phyloP scores from a whole-genome alignment of 1,140 invertebrate species.

The Muscidifurax raptorellus region DNA sequence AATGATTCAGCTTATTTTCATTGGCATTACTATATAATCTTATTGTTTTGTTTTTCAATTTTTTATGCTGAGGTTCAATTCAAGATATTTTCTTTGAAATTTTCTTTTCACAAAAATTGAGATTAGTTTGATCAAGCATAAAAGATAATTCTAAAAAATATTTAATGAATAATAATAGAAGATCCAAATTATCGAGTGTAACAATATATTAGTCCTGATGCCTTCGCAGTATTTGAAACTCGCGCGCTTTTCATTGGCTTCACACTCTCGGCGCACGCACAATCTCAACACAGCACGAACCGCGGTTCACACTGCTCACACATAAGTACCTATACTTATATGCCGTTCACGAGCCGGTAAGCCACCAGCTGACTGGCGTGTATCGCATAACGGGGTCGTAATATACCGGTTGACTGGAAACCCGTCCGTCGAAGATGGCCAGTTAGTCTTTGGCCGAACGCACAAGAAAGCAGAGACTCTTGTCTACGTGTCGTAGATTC shows the following conservation, averaged over 20 bases:
- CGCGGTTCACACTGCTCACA: too few species aligned
- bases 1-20: slow-evolving; percentile 13
- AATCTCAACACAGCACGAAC: too few species aligned
- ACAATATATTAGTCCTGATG: too few species aligned
- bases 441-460: slow-evolving; percentile 31
- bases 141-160: too few species aligned
- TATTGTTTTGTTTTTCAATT: neutral
- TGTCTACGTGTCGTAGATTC: neutral
- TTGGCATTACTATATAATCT: neutral
- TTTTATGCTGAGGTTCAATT: neutral
- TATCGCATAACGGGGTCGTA: neutral
- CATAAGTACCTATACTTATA: too few species aligned
- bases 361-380: slow-evolving; percentile 18
- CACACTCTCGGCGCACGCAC: too few species aligned
- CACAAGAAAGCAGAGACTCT: neutral
- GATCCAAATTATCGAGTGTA: too few species aligned
- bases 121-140: neutral
- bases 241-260: neutral
- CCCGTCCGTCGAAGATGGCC: neutral
- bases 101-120: neutral
- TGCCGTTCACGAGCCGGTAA: neutral
- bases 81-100: neutral
- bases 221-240: neutral
- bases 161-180: too few species aligned
- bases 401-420: slow-evolving; percentile 31